A percentile compares a stretch with the other conserved stretches of the same genome.
These are phyloP conservation scores for Menidia menidia DNA, from an alignment of 2,797 vertebrate species.

Conservation along the genomic window DNA sequence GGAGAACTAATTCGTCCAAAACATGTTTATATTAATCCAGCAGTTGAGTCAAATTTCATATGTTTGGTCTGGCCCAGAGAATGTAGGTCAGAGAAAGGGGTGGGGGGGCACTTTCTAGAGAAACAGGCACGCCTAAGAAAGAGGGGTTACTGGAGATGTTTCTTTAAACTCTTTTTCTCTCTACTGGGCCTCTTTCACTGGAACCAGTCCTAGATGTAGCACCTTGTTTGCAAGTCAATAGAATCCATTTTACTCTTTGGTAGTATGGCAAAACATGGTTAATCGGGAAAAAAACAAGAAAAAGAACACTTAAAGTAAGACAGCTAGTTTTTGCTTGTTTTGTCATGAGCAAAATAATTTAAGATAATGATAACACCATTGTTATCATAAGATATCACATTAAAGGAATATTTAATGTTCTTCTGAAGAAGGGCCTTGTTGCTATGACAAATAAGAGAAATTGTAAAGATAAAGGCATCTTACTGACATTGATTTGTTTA, in stretches of 20 bases:
- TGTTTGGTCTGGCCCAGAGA: constrained; percentile 55
- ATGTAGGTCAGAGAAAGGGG: constrained; percentile 74
- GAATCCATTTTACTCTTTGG: background rate
- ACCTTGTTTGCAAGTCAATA: background rate
- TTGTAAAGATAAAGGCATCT: no score
- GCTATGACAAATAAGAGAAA: no score
- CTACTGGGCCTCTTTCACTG: constrained; percentile 38
- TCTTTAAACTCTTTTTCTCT: constrained; percentile 51
- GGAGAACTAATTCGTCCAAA: constrained; percentile 35
- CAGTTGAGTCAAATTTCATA: constrained; percentile 28
- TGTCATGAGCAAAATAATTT: no score
- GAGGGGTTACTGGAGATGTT: constrained; percentile 47
- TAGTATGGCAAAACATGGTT: background rate
- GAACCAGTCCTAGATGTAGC: constrained; percentile 22
- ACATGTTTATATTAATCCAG: constrained; percentile 62
- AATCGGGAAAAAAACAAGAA: background rate
- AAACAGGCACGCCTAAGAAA: background rate
- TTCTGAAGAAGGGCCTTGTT: no score
- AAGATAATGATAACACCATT: no score
- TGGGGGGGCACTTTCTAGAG: background rate
- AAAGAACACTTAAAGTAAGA: no score
- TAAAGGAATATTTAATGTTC: no score
- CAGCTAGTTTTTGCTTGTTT: no score
- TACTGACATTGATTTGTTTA: no score
- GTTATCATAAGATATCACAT: no score